A percentile compares a stretch with the other conserved stretches of the same genome.
These are phyloP conservation scores for Octonoba sinensis DNA, from an alignment of 2,888 invertebrate genomes.

Conservation along the genomic window DNA sequence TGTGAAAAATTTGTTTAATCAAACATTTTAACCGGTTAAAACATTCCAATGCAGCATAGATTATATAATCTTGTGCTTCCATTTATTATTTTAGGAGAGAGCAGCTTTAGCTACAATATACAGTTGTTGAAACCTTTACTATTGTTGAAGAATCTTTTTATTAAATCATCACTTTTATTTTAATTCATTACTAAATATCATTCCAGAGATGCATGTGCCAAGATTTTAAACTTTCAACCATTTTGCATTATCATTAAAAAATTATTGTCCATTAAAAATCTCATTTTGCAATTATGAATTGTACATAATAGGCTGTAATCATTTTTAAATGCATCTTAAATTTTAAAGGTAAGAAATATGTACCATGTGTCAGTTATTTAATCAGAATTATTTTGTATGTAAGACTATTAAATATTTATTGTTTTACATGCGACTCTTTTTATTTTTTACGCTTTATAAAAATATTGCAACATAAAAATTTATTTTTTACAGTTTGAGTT, in stretches of 20 bases:
- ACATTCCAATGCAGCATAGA: conserved; percentile 38
- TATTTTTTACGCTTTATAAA: too few species aligned
- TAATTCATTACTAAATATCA: conserved; percentile 4
- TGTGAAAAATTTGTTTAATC: conserved; percentile 6
- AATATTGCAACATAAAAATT: too few species aligned
- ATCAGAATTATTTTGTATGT: conserved; percentile 46
- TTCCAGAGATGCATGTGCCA: conserved; percentile 49
- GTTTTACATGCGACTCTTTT: conserved; percentile 1
- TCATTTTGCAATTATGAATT: too few species aligned
- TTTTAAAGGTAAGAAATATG: too few species aligned
- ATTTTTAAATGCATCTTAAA: too few species aligned
- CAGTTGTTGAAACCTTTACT: conserved; percentile 49
- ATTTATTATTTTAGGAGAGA: conserved; percentile 23
- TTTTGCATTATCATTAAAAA: conserved; percentile 5
- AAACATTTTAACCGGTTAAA: conserved; percentile 20
- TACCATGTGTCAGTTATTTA: conserved; percentile 15
- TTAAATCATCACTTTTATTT: neutral
- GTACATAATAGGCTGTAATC: too few species aligned
- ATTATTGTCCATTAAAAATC: neutral
- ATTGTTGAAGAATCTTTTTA: conserved; percentile 39
- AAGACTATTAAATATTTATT: conserved; percentile 47
- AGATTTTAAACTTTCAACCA: conserved; percentile 20
- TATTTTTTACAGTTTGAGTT: too few species aligned
- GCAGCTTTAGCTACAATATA: conserved; percentile 50
- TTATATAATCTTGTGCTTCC: conserved; percentile 14